phyloP scores from a whole-genome alignment of 2,113 vertebrate genomes.

The Columba janthina region DNA sequence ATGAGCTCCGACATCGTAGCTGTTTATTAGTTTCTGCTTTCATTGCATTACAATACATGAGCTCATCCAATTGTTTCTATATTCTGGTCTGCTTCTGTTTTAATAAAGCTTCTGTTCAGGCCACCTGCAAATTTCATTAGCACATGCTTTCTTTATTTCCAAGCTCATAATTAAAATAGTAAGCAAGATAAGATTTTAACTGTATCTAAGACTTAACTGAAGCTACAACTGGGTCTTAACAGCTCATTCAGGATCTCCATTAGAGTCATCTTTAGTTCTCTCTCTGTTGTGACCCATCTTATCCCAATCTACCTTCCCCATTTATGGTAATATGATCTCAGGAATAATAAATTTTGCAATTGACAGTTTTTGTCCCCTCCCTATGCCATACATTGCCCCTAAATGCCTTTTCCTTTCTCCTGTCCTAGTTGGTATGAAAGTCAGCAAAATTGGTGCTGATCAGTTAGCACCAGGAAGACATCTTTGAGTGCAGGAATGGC shows the following conservation, averaged over 20 bases:
- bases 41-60: neutral
- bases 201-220: neutral
- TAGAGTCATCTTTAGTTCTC: neutral
- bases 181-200: neutral
- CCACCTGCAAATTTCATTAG: neutral
- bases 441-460: neutral
- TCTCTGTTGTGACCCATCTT: neutral
- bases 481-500: neutral
- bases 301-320: neutral
- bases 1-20: neutral
- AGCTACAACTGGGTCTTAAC: neutral
- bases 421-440: neutral
- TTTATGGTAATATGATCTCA: neutral
- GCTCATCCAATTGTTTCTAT: neutral
- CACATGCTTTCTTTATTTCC: neutral
- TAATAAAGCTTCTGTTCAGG: neutral
- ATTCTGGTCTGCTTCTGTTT: neutral
- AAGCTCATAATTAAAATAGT: neutral
- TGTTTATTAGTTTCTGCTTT: neutral
- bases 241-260: neutral
- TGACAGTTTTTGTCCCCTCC: neutral
- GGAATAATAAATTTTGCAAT: neutral
- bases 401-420: neutral
- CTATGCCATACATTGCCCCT: neutral
- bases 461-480: neutral